These are phyloP conservation scores for Nomada goodeniana DNA, from an alignment of 2,888 invertebrate species.

Conservation along the genomic window DNA sequence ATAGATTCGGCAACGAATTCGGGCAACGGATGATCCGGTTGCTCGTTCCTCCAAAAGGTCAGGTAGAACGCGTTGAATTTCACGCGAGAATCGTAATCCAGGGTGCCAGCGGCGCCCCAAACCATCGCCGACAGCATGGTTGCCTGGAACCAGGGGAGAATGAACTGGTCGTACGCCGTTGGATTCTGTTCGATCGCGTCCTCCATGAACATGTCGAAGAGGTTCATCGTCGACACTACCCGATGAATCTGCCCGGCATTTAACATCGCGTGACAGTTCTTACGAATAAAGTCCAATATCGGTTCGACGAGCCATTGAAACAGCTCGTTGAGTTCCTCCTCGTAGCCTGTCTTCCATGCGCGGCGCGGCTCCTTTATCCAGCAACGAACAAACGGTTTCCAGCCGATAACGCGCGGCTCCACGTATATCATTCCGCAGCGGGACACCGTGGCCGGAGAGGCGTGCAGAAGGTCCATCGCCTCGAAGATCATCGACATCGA, in stretches of 20 bases:
- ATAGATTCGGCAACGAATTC: slow-evolving; percentile 89
- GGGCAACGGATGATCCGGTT: slow-evolving; percentile 86
- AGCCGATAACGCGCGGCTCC: slow-evolving; percentile 93
- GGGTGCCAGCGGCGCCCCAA: slow-evolving; percentile 94
- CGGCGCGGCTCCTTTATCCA: slow-evolving; percentile 90
- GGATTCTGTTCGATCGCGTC: slow-evolving; percentile 88
- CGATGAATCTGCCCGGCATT: slow-evolving; percentile 90
- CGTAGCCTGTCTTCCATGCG: slow-evolving; percentile 88
- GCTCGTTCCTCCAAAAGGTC: slow-evolving; percentile 85
- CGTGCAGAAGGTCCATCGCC: slow-evolving; percentile 93
- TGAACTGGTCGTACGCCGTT: slow-evolving; percentile 89
- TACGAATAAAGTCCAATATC: slow-evolving; percentile 89
- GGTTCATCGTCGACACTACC: slow-evolving; percentile 89
- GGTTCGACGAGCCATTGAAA: slow-evolving; percentile 94
- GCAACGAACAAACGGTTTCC: slow-evolving; percentile 91
- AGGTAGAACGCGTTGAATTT: slow-evolving; percentile 88
- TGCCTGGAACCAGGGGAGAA: slow-evolving; percentile 91
- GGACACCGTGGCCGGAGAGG: slow-evolving; percentile 94
- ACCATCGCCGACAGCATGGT: slow-evolving; percentile 90
- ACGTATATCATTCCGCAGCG: slow-evolving; percentile 96
- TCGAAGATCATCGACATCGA: slow-evolving; percentile 96
- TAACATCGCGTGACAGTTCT: slow-evolving; percentile 88
- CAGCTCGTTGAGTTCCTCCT: slow-evolving; percentile 87
- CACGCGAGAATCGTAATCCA: slow-evolving; percentile 90
- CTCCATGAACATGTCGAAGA: slow-evolving; percentile 92